Percentiles rank a stretch among this genome's conserved stretches.
Evolutionary conservation across 2,797 vertebrate species (phyloP).

Genomic region (Spinus olivaceus): DNA sequence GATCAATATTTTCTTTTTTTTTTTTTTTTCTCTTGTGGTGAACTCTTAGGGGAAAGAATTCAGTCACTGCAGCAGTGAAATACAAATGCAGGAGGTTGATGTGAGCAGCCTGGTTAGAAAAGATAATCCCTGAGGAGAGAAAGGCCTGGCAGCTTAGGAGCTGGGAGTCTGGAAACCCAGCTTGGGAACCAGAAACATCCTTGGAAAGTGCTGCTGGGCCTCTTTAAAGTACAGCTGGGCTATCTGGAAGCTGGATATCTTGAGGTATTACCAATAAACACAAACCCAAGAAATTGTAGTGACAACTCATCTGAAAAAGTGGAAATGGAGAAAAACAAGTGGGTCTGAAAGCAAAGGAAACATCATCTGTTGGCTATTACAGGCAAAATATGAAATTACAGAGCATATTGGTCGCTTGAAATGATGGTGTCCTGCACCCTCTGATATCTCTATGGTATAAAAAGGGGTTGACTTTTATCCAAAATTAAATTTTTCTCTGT

Average conservation of each 20-base stretch:
- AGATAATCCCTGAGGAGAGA: background rate
- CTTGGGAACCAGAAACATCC: background rate
- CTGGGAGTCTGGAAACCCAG: background rate
- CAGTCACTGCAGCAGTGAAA: background rate
- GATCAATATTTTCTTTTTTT: background rate
- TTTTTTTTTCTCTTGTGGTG: background rate
- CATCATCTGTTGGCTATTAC: background rate
- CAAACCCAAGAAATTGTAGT: background rate
- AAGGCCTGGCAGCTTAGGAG: background rate
- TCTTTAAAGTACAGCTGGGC: background rate
- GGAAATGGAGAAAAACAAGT: background rate
- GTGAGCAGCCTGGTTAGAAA: background rate
- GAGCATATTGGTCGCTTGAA: fast-evolving
- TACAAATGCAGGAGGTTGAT: fast-evolving
- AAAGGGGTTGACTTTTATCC: background rate
- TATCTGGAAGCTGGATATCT: background rate
- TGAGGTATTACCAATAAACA: background rate
- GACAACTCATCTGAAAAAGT: background rate
- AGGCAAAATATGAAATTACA: background rate
- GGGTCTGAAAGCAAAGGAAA: background rate
- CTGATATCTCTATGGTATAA: background rate
- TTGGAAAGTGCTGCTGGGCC: background rate
- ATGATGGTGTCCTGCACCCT: background rate
- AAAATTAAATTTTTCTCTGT: background rate
- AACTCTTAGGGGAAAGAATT: background rate